These are phyloP conservation scores for Diaphora mendica DNA, from an alignment of 2,888 invertebrate species.

Conservation along the genomic window DNA sequence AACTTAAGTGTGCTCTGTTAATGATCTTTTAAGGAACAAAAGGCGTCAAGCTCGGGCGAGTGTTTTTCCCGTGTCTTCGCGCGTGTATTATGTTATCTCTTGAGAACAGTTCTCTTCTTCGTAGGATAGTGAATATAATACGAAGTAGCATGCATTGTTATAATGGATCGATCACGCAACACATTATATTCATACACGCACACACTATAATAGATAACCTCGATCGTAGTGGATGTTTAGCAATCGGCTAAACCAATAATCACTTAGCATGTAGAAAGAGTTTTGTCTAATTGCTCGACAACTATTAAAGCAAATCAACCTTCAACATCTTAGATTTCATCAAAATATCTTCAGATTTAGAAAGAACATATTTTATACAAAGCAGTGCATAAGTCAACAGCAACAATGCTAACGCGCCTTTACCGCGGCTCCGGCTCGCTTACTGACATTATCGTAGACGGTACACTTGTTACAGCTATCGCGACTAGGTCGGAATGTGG, in stretches of 20 bases:
- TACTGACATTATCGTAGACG: background rate
- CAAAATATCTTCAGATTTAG: background rate
- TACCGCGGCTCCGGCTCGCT: background rate
- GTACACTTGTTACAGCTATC: background rate
- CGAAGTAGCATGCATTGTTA: too few relatives aligned
- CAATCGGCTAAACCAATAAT: background rate
- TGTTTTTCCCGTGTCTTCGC: too few relatives aligned
- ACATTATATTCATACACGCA: background rate
- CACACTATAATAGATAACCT: background rate
- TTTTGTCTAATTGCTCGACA: background rate
- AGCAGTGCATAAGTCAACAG: background rate
- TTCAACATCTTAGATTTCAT: background rate
- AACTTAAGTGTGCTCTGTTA: background rate
- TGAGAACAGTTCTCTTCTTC: too few relatives aligned
- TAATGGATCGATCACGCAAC: background rate
- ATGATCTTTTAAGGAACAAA: background rate
- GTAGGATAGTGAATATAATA: background rate
- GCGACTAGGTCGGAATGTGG: background rate
- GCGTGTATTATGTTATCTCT: too few relatives aligned
- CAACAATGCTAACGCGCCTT: background rate
- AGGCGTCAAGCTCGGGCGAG: background rate
- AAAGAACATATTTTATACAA: background rate
- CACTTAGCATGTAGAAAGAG: background rate
- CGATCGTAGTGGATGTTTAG: background rate
- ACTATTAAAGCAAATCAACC: background rate